Evolutionary conservation across 92 coral and sea anemone genomes (phyloP), one percentile per base, ranked within the genome.

Genomic region (Porites lobata): DNA sequence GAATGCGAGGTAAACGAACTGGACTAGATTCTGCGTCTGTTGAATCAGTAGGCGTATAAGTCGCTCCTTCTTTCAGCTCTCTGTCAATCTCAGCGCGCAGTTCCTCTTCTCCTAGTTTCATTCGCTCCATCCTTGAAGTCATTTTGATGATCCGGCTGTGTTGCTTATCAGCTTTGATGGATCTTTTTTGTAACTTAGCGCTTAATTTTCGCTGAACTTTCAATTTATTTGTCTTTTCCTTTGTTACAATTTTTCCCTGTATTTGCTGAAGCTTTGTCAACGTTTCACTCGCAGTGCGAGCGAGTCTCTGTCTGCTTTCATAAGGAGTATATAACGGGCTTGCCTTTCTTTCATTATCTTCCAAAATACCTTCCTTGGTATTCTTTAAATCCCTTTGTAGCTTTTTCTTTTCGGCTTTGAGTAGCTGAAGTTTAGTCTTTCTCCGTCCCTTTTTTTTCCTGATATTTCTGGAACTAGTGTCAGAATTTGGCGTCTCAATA

Each of bases 241-340:
- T 89, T 12, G 85, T 84, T 9, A 74, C 56, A 88, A 96, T 90
- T 87, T 95, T 90, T 7, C 87, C 87, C 57, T 95, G 90, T 54
- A 95, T 26, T 13, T 76, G 95, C n/a, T 78, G 75, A 65, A 95
- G 87, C 84, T 94, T 95, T 73, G 99, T 91, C 10, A 89, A 93
- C 0, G 92, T 90, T 19, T 81, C 95, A 67, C 95, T 92, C 9
- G 99, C 84, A 51, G 94, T 65, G 32, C 94, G 94, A 12, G 98
- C 99, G 4, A 93, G 92, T 53, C 98, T 89, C 58, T 95, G 96
- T 43, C 99, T 90, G 78, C 94, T 91, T 68, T 89, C 96, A 52
- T 80, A 90, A 29, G 96, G 93, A 9, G 93, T 81, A 71, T 93
- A 93, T 50, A 79, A 76, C 3, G 87, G 88, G 54, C 85, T 92